Evolutionary conservation across 2,888 invertebrate species (phyloP), one percentile per base, ranked within the genome.

Genomic region (Mythimna vitellina): DNA sequence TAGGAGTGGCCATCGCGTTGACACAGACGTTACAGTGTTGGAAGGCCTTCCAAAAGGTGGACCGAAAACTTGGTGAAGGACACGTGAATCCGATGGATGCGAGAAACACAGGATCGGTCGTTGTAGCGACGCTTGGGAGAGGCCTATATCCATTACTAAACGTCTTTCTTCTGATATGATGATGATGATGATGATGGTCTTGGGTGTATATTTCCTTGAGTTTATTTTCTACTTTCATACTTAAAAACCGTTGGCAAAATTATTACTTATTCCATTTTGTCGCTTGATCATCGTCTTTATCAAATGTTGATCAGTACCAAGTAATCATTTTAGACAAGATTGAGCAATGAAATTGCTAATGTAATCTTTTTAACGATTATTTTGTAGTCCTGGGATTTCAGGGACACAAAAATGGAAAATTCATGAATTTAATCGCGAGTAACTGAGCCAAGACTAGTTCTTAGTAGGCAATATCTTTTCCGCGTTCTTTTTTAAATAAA

Each of bases 311-410:
- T 60, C 62, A 65, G 29, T 62, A 51, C 29, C n/a, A 65, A 67
- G 67, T 20, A 75, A 71, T 75, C 58, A 57, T 68, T 60, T 63
- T 4, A 29, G 38, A 56, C 54, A 70, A 70, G 35, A 72, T 70
- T 58, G 62, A n/a, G 22, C 65, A 65, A 12, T 73, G 65, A 80
- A 77, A 70, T 76, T 63, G 60, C 58, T 66, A 66, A 65, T 61
- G 60, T 74, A 73, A 78, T 80, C 63, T 61, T 66, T 69, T 70
- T 57, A 73, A 73, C 63, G 68, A 61, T 66, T 54, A 71, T 66
- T 77, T 68, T 68, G 56, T 60, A 42, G 49, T 32, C 51, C 22
- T 14, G 49, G 29, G 60, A 61, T 69, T 79, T 60, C 46, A 29
- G 22, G 51, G 53, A 68, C 63, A 53, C 61, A 70, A 70, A 46